Conservation (phyloP, 2,888 invertebrate species). For the Caenorhabditis sp. region DNA sequence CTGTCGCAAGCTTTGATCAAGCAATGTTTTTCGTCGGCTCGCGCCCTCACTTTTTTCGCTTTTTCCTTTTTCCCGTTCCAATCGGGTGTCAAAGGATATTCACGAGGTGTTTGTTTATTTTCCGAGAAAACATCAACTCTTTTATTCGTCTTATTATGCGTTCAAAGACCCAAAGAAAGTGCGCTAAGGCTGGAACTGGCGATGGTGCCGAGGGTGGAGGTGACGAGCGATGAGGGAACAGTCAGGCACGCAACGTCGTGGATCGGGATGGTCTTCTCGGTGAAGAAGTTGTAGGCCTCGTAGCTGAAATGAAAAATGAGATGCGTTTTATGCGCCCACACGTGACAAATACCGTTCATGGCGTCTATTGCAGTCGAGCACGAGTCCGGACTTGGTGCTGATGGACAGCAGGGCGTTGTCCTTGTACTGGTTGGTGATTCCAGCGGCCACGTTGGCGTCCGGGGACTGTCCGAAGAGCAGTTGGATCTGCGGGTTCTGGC, state of each 20-base stretch:
- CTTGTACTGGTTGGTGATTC: conserved; percentile 1
- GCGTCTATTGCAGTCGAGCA: conserved; percentile 18
- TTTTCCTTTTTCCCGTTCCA: background rate
- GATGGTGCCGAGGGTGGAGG: no score
- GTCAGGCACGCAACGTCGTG: conserved; percentile 15
- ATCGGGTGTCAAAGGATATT: conserved; percentile 8
- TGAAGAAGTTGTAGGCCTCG: conserved; percentile 31
- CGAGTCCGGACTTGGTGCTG: conserved; percentile 31
- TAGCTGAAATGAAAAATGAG: conserved; percentile 22
- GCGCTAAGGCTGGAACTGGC: no score
- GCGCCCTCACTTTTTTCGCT: background rate
- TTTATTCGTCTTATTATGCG: background rate
- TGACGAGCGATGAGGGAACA: background rate
- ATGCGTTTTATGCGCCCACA: background rate
- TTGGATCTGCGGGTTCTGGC: conserved; percentile 31
- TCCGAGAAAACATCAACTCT: conserved; percentile 6
- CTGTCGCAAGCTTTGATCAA: conserved; percentile 17
- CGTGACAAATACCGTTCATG: conserved; percentile 5
- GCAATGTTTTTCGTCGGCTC: background rate
- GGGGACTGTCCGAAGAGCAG: conserved; percentile 20
- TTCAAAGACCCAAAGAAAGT: no score
- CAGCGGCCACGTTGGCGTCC: background rate
- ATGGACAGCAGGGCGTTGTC: conserved; percentile 28
- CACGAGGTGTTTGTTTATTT: conserved; percentile 13
- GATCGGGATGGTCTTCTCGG: conserved; percentile 21